phyloP scores from a whole-genome alignment of 2,113 vertebrate genomes.

The Pelvicachromis taeniatus region DNA sequence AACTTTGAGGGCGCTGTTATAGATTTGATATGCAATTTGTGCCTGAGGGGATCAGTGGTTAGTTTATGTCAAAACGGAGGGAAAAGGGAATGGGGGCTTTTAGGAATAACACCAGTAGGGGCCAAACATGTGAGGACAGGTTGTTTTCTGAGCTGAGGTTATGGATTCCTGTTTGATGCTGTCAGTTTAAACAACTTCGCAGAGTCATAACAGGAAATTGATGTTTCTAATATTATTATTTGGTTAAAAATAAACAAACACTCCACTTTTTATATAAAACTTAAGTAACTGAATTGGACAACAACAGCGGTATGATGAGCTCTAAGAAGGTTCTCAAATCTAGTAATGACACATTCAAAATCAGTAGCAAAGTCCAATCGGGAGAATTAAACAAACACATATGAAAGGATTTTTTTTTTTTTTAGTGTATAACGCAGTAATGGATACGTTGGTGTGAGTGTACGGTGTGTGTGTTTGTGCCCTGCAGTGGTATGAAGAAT shows the following conservation, averaged over 20 bases:
- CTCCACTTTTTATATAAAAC: neutral
- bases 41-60: neutral
- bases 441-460: neutral
- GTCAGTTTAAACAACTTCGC: neutral
- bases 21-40: neutral
- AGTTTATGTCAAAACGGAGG: neutral
- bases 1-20: neutral
- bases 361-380: neutral
- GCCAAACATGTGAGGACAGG: constrained; percentile 1
- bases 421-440: constrained; percentile 4
- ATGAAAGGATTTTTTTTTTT: constrained; percentile 6
- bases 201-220: constrained; percentile 14
- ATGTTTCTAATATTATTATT: constrained; percentile 12
- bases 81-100: neutral
- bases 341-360: neutral
- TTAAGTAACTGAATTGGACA: neutral
- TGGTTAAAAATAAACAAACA: neutral
- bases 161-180: neutral
- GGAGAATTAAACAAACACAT: constrained; percentile 22
- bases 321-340: neutral
- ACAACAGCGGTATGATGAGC: neutral
- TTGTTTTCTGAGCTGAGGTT: neutral
- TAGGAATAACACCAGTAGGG: neutral
- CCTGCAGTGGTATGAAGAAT: neutral
- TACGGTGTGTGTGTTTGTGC: neutral